A percentile compares a stretch with the other conserved stretches of the same genome.
These are phyloP conservation scores for Pseudotriccus pelzelni DNA, from an alignment of 2,797 vertebrate genomes.

Conservation along the genomic window DNA sequence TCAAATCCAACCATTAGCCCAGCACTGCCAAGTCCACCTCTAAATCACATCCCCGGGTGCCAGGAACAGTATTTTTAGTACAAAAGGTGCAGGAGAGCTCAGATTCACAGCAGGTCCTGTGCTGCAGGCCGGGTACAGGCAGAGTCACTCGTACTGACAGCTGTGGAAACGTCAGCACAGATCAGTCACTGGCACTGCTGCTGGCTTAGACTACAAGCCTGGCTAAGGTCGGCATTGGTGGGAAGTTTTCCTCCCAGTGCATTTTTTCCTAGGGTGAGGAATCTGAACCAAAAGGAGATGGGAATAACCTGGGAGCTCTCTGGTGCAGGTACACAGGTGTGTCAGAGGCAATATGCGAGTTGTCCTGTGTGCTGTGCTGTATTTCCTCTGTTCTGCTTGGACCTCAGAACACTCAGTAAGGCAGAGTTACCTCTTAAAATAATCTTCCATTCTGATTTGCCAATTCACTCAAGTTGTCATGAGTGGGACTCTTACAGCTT, in stretches of 20 bases:
- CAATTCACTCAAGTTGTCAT: neutral
- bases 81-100: neutral
- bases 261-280: neutral
- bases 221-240: neutral
- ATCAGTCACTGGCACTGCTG: neutral
- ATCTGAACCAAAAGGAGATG: neutral
- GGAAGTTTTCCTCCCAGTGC: neutral
- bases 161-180: neutral
- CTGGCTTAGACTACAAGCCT: neutral
- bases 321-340: neutral
- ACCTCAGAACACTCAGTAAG: neutral
- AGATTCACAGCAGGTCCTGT: neutral
- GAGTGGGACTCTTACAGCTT: neutral
- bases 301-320: neutral
- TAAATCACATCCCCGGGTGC: neutral
- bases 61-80: neutral
- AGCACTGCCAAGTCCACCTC: neutral
- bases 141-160: neutral
- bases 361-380: neutral
- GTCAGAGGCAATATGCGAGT: neutral
- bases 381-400: neutral
- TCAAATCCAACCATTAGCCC: neutral
- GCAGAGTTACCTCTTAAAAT: neutral
- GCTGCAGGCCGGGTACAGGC: accelerated
- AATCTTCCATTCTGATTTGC: neutral